phyloP scores from a whole-genome alignment of 2,113 vertebrate genomes.

The Callopanchax toddi region DNA sequence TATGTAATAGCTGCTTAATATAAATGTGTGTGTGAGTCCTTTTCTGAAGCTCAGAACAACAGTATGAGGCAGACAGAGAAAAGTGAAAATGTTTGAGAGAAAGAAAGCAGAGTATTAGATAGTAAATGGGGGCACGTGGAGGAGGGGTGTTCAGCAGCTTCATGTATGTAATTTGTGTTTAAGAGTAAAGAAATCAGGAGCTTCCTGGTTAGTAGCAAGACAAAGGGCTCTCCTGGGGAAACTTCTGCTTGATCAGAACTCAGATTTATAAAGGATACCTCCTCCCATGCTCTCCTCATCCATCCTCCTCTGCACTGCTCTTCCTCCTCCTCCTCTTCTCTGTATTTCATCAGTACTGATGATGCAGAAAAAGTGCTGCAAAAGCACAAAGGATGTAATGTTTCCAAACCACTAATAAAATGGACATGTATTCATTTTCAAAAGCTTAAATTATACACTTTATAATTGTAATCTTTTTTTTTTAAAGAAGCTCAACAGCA shows the following conservation, averaged over 20 bases:
- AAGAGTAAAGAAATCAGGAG: constrained; percentile 11
- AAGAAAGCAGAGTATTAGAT: constrained; percentile 15
- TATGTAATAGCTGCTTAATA: too few species aligned
- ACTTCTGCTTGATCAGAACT: constrained; percentile 20
- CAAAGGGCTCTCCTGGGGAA: constrained; percentile 23
- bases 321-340: background rate
- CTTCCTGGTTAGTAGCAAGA: constrained; percentile 19
- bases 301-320: constrained; percentile 11
- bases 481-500: too few species aligned
- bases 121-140: constrained; percentile 34
- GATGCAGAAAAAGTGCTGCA: constrained; percentile 27
- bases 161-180: background rate
- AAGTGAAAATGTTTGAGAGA: constrained; percentile 1
- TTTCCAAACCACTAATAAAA: background rate
- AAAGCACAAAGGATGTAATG: constrained; percentile 30
- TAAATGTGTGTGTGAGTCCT: too few species aligned
- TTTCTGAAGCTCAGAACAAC: background rate
- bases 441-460: background rate
- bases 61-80: constrained; percentile 13
- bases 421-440: background rate
- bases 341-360: constrained; percentile 30
- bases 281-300: constrained; percentile 7
- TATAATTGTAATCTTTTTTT: too few species aligned
- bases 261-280: constrained; percentile 21
- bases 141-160: constrained; percentile 13